These are phyloP conservation scores for Hipposideros armiger DNA, from an alignment of 2,113 vertebrate genomes.

Conservation along the genomic window DNA sequence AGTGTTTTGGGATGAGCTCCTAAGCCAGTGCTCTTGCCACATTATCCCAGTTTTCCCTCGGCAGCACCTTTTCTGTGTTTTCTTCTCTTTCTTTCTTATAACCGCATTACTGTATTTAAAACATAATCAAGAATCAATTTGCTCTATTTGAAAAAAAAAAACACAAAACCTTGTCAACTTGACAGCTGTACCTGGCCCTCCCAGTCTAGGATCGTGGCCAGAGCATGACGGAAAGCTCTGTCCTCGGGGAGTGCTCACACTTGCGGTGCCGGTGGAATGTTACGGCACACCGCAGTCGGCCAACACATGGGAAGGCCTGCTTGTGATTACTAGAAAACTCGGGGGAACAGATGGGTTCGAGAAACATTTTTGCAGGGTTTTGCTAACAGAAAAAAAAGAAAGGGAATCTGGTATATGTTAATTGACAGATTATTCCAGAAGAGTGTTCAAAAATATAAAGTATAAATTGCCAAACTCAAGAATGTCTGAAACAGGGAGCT, in stretches of 20 bases:
- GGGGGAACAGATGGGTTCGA: constrained; percentile 45
- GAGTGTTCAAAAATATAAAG: constrained; percentile 54
- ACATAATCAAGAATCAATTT: constrained; percentile 31
- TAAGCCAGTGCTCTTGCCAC: neutral
- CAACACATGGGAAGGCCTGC: constrained; percentile 36
- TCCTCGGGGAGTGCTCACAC: neutral
- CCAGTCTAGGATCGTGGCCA: neutral
- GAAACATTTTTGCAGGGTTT: constrained; percentile 74
- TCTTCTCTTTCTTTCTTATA: neutral
- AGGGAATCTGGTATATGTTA: constrained; percentile 68
- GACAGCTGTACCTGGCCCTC: neutral
- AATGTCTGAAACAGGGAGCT: constrained; percentile 29
- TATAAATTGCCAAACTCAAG: constrained; percentile 36
- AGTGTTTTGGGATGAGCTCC: neutral
- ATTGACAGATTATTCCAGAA: constrained; percentile 58
- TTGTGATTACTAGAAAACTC: constrained; percentile 60
- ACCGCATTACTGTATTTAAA: neutral
- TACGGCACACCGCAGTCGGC: rapidly evolving
- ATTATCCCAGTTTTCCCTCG: neutral
- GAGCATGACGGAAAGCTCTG: neutral
- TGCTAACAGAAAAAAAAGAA: constrained; percentile 63
- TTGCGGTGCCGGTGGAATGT: neutral
- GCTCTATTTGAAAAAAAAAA: neutral
- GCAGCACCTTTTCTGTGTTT: neutral
- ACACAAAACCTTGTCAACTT: neutral